Evolutionary conservation across 2,888 invertebrate species (phyloP), one percentile per base, ranked within the genome.

Genomic region (Dastarcus helophoroides): DNA sequence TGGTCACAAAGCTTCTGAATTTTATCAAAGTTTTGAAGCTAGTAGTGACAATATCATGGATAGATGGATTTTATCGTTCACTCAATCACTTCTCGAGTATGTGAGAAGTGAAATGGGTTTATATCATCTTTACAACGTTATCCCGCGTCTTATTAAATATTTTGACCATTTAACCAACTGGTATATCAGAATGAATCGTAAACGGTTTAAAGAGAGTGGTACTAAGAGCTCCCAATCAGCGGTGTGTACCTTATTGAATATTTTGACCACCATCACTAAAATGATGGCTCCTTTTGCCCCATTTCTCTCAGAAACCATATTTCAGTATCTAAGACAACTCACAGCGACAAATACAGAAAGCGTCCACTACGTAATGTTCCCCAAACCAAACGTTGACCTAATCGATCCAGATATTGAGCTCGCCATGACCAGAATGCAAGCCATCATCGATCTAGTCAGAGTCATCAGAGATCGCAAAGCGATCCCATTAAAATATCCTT

Each of bases 241-340:
- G 0, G 62, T 98, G 32, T 79, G 84, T 42, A 90, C 95, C 0
- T 68, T 98, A 6, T 93, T 82, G 55, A 75, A 79, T 45, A 89
- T 97, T 1, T 65, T 98, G 16, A 81, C 79, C 51, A 79, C 83
- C 31, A 88, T 98, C 76, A 76, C 81, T 0, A 73, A 83, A 46
- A 77, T 95, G 48, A 95, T 98, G 86, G 88, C 97, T 2, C 94
- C 98, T 0, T 97, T 97, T 59, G 91, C 94, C 1, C 98, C 98
- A 0, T 99, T 89, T 63, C 68, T 98, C 31, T 83, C 91, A 1
- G 98, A 98, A 61, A 74, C 81, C 36, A 91, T 98, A 77, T 98
- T 89, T 62, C 88, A 90, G 59, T 81, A 84, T 33, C 61, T 98
- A 40, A 73, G 77, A 21, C 68, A 76, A 43, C 64, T 89, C 16